These are phyloP conservation scores for Clanis bilineata DNA, from an alignment of 2,888 invertebrate species.

Conservation along the genomic window DNA sequence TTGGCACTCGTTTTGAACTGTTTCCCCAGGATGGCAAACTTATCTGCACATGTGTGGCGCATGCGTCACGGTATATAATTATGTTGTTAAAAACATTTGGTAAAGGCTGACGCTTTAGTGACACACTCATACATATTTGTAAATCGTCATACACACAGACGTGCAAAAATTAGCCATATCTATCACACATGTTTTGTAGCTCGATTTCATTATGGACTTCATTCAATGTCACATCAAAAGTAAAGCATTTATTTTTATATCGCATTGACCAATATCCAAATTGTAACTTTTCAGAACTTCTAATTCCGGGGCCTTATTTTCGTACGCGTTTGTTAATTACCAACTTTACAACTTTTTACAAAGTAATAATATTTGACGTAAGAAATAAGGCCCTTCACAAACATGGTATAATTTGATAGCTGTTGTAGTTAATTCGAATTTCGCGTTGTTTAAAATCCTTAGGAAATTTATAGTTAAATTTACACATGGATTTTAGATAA, in stretches of 20 bases:
- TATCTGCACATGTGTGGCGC: too few relatives aligned
- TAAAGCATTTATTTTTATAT: conserved; percentile 4
- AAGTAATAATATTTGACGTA: not conserved
- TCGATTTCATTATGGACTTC: not conserved
- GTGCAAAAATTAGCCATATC: too few relatives aligned
- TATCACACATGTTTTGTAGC: not conserved
- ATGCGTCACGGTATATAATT: too few relatives aligned
- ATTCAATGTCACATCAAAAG: conserved; percentile 5
- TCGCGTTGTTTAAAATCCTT: not conserved
- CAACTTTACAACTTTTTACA: conserved; percentile 5
- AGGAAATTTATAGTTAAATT: conserved; percentile 10
- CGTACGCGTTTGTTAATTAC: not conserved
- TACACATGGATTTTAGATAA: conserved; percentile 9
- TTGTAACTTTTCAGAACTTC: not conserved
- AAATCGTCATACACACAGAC: too few relatives aligned
- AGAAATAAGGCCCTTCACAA: conserved; percentile 5
- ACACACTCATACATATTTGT: too few relatives aligned
- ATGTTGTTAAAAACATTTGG: too few relatives aligned
- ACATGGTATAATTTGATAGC: conserved; percentile 12
- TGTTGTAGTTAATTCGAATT: conserved; percentile 4
- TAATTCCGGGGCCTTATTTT: conserved; percentile 9
- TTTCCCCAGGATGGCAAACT: too few relatives aligned
- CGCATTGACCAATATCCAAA: not conserved
- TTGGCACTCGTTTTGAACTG: too few relatives aligned
- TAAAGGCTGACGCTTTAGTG: too few relatives aligned